Base-by-base conservation (phyloP, 2,888 invertebrate species). In the Cremastobaeus sp. region DNA sequence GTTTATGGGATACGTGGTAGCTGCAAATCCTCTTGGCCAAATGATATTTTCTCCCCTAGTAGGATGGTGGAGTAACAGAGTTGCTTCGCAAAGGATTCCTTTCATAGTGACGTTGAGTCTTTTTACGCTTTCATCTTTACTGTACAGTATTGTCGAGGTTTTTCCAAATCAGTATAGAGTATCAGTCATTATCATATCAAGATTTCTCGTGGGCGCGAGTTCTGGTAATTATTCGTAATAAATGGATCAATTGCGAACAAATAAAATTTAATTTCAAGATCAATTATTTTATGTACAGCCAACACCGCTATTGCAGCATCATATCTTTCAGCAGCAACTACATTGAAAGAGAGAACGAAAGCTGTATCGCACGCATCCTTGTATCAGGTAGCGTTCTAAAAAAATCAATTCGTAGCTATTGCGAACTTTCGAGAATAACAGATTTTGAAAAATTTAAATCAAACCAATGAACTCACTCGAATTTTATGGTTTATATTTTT, bases 21-120 rank as follows among this genome's bases (percentile, higher is more conserved):
- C 94, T 28, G 95, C 95, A 14, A 95, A 95, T 89, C 96, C 96
- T 6, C 89, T 96, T 73, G 96, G 94, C 0, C 96, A 96, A 90
- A 93, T 96, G 92, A 84, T 95, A 65, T 94, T 95, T 85, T 95
- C 95, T 12, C 95, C 96, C 0, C 86, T 95, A 74, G 91, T 95
- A 76, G 96, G 96, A 34, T 92, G 92, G 91, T 95, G 95, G 95
- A 93, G 94, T 50, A 95, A 95, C 86, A 92, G 91, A 83, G 88
- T 92, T 17, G 92, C 92, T 50, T 90, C 92, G 0, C 92, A 94
- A 78, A 91, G 95, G 65, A 84, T 92, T 59, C 95, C 95, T 0
- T 88, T 95, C 50, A 88, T 95, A 41, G 85, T 91, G 65, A 92
- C 95, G 11, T 88, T 95, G 75, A 89, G 89, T 15, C 86, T 95